Evolutionary conservation across 2,888 invertebrate species (phyloP), one percentile per base, ranked within the genome.

Genomic region (Apomyelois bistriatella): DNA sequence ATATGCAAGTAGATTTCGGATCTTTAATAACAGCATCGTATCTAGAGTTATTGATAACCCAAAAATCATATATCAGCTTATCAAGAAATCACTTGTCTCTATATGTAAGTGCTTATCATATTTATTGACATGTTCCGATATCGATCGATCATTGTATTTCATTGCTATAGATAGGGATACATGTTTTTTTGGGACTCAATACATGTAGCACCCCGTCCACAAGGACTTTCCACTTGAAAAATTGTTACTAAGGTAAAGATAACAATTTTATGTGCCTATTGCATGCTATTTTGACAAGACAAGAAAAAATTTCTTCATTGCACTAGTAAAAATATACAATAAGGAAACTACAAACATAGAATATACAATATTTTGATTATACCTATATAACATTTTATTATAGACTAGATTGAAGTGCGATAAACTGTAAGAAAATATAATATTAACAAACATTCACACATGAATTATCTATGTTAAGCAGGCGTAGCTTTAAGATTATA

Each of bases 31-130:
- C 37, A 48, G 16, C 17, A 6, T 9, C 37, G 3, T 48, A 37
- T 37, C 37, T 12, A 7, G 7, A 10, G 12, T 35, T 32, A 12
- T 22, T 50, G 57, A 62, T 62, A 58, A 58, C 48, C 55, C 51
- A 59, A 57, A 60, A 55, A 59, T 53, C 40, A 56, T 59, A 53
- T 22, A 53, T 3, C 9, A 28, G 43, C 36, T 56, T 59, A 62
- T 60, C 59, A 22, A 35, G 9, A 59, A 57, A 62, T 60, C 58
- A 60, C 53, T 54, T 57, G 54, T 56, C 51, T 54, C 40, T 42
- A 28, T 13, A 15, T 30, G 47, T 47, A 51, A 36, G 5, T 22
- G 15, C 41, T 51, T 58, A 54, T 55, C 55, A 4, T 8, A 37
- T 30, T 37, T 37, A 41, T 49, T 51, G 48, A 51, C 50, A 56